phyloP scores from a whole-genome alignment of 2,888 invertebrate genomes.

The Alloscopus bannaensis region DNA sequence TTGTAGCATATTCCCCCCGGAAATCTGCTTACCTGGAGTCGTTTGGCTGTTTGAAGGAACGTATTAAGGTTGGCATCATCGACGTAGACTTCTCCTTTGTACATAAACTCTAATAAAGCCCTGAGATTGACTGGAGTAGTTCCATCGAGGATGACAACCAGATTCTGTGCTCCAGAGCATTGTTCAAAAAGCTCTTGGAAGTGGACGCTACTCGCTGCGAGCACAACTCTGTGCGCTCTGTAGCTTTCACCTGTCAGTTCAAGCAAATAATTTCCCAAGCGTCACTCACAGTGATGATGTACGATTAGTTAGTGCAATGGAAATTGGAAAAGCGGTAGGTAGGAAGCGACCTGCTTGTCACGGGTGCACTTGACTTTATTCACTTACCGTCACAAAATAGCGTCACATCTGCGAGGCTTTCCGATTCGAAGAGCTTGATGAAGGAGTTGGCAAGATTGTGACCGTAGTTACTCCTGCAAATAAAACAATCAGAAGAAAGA shows the following conservation, averaged over 20 bases:
- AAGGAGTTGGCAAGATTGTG: constrained; percentile 94
- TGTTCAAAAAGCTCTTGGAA: constrained; percentile 93
- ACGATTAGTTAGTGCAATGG: not conserved
- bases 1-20: too few relatives aligned
- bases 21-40: constrained; percentile 72
- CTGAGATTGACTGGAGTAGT: constrained; percentile 89
- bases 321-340: not conserved
- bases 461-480: constrained; percentile 91
- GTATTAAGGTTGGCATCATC: constrained; percentile 93
- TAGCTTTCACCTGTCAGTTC: constrained; percentile 87
- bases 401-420: constrained; percentile 93
- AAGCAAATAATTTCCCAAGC: not conserved
- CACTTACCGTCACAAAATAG: constrained; percentile 93
- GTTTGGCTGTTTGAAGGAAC: constrained; percentile 88
- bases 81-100: constrained; percentile 95
- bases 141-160: constrained; percentile 89
- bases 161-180: constrained; percentile 86
- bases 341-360: too few relatives aligned
- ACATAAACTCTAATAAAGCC: constrained; percentile 93
- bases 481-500: too few relatives aligned
- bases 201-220: constrained; percentile 95
- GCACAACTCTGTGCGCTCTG: constrained; percentile 92
- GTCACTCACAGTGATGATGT: not conserved
- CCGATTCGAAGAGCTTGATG: constrained; percentile 94
- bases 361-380: too few relatives aligned